Evolutionary conservation across 2,797 vertebrate species (phyloP).

Genomic region (Gephyroberyx darwinii): DNA sequence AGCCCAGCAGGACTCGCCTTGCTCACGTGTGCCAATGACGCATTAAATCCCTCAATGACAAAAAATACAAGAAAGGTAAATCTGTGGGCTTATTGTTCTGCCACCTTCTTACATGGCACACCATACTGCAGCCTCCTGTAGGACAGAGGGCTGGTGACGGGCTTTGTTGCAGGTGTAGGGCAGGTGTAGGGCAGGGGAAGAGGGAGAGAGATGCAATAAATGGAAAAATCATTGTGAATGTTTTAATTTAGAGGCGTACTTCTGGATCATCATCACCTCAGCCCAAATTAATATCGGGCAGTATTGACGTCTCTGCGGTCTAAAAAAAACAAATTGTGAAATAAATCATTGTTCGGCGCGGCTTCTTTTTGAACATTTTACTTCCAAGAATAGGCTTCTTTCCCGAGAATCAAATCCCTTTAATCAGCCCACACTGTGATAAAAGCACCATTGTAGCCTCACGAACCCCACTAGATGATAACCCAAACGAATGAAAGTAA

Average conservation of each 20-base stretch:
- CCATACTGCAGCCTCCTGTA: conserved; percentile 49
- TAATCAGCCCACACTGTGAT: conserved; percentile 68
- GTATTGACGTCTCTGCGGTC: background rate
- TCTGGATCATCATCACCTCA: background rate
- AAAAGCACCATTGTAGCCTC: conserved; percentile 55
- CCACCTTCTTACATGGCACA: conserved; percentile 37
- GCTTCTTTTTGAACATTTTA: background rate
- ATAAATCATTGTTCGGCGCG: background rate
- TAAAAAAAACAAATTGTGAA: background rate
- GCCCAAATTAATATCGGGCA: background rate
- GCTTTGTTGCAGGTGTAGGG: conserved; percentile 1
- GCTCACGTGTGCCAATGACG: conserved; percentile 77
- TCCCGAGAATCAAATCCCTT: conserved; percentile 54
- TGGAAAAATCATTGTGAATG: conserved; percentile 7
- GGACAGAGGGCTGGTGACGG: conserved; percentile 25
- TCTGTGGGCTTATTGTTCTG: conserved; percentile 65
- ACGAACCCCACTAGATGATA: conserved; percentile 57
- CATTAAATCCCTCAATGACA: conserved; percentile 82
- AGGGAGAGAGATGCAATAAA: conserved; percentile 13
- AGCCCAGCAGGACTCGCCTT: conserved; percentile 78
- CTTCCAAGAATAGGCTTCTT: conserved; percentile 8
- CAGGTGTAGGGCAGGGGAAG: background rate
- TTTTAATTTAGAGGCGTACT: too few species aligned
- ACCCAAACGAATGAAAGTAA: conserved; percentile 67
- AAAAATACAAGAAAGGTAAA: conserved; percentile 77